Conservation (phyloP, 2,113 vertebrate species). For the Octodon degus region DNA sequence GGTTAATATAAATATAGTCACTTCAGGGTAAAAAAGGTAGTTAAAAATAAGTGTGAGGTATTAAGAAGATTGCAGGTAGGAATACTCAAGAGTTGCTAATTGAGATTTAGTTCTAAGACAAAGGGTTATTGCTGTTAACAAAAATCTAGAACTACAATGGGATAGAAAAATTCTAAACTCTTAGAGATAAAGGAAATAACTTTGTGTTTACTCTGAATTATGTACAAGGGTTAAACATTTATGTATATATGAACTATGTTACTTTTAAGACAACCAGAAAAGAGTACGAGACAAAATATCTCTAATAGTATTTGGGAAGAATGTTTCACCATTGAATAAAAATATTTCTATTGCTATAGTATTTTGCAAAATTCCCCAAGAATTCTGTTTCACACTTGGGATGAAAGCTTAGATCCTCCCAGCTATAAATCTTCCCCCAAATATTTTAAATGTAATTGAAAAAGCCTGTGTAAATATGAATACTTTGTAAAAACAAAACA, state of each 20-base stretch:
- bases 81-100: background rate
- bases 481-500: conserved; percentile 75
- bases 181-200: conserved; percentile 47
- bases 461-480: conserved; percentile 73
- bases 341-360: conserved; percentile 37
- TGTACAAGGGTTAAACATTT: background rate
- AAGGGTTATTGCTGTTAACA: background rate
- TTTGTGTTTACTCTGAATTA: background rate
- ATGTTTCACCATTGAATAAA: conserved; percentile 50
- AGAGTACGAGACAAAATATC: conserved; percentile 1
- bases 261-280: conserved; percentile 41
- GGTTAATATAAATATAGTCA: background rate
- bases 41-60: conserved; percentile 32
- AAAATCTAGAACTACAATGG: background rate
- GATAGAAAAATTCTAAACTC: background rate
- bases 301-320: conserved; percentile 33
- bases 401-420: conserved; percentile 68
- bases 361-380: conserved; percentile 70
- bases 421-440: conserved; percentile 67
- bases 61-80: conserved; percentile 17
- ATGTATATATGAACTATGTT: background rate
- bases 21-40: background rate
- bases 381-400: conserved; percentile 74
- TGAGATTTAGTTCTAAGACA: conserved; percentile 53
- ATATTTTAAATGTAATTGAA: conserved; percentile 80